Base-by-base conservation (phyloP, 2,113 vertebrate genomes). In the Erpornis zantholeuca region DNA sequence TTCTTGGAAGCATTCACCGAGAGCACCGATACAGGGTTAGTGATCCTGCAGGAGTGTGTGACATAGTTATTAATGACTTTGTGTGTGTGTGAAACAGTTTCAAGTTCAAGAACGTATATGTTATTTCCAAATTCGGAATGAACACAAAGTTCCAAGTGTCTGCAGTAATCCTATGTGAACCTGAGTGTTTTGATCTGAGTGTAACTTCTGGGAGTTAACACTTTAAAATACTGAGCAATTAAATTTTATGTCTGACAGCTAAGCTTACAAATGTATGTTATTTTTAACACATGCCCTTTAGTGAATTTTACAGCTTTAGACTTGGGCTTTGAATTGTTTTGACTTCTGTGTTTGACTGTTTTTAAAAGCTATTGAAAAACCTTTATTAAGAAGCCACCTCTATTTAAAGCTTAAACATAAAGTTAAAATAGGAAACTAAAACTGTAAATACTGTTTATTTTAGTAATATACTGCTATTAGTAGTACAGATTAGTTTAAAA, bases 11-110 rank as follows among this genome's bases (percentile, higher is more conserved):
- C 81, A 97, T 99, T 94, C 99, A 99, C 93, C 99, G 98, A 98
- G 98, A 99, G 23, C 99, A 99, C 92, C 98, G 99, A 68, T 99
- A 99, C 96, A 98, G 99, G 98, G 99, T 99, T 96, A 98, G 98
- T 98, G 88, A 86, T 53, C 3, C 76, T 81, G 35, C 31, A 47
- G 38, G 47, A 69, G 36, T 68, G 10, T 10, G 3, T 52, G 44
- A 18, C 22, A 5, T 20, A 11, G 15, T 72, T 54, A 7, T 23
- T 47, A 31, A 23, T 47, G 28, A 47, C 59, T 63, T 23, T 69
- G 22, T 54, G 8, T 61, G 28, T 61, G 3, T 45, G 27, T 50
- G 45, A 49, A 92, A 89, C 29, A 54, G 16, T 65, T 83, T 45
- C 27, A 57, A 33, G 22, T 50, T 66, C 42, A 47, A 77, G n/a